A percentile compares a stretch with the other conserved stretches of the same genome.
Conservation (phyloP, 2,113 vertebrate genomes). For the Pangasianodon gigas region DNA sequence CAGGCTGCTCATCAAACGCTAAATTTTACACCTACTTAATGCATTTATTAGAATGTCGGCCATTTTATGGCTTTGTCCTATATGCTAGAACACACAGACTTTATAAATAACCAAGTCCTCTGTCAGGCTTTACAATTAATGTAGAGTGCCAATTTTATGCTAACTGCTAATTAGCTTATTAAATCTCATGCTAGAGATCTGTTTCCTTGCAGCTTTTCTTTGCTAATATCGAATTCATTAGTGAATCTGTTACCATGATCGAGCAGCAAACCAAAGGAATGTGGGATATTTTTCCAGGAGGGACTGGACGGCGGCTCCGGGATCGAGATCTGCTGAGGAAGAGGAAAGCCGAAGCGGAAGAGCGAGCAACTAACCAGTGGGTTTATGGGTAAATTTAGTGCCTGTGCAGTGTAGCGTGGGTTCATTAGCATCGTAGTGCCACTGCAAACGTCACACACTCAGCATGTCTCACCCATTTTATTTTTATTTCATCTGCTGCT, state of each 20-base stretch:
- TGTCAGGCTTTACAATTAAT: background rate
- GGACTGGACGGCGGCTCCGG: conserved; percentile 73
- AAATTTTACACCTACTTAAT: background rate
- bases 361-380: conserved; percentile 83
- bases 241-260: background rate
- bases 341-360: conserved; percentile 83
- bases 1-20: background rate
- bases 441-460: background rate
- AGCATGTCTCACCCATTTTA: no score
- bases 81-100: background rate
- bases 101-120: background rate
- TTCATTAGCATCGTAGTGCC: background rate
- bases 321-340: conserved; percentile 86
- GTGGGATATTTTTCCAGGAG: conserved; percentile 59
- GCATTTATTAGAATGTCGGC: background rate
- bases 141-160: background rate
- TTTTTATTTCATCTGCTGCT: background rate
- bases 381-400: conserved; percentile 79
- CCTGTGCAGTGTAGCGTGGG: conserved; percentile 13
- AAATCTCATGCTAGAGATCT: background rate
- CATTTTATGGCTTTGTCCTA: background rate
- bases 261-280: conserved; percentile 9
- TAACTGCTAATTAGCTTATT: background rate
- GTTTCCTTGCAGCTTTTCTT: background rate
- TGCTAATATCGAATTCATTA: background rate